phyloP scores from a whole-genome alignment of 2,113 vertebrate species.

The Callionymus lyra region DNA sequence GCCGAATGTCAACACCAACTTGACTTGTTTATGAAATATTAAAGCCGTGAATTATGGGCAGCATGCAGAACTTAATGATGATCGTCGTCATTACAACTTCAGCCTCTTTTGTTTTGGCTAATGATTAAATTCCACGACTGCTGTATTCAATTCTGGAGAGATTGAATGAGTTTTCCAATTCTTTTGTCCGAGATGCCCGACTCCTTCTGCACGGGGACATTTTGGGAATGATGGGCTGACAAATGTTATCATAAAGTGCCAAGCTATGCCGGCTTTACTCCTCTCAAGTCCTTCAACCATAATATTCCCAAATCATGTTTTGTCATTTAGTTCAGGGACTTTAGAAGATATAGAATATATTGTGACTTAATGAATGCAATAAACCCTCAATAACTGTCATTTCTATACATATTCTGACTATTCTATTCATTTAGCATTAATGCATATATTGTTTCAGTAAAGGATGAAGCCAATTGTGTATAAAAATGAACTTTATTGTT shows the following conservation, averaged over 20 bases:
- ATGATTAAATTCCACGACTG: constrained; percentile 63
- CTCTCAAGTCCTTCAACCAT: constrained; percentile 32
- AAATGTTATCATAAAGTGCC: constrained; percentile 54
- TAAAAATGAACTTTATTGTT: too few relatives aligned
- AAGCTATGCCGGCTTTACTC: constrained; percentile 46
- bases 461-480: too few relatives aligned
- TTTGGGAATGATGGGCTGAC: constrained; percentile 38
- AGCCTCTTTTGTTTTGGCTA: constrained; percentile 62
- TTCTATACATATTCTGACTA: too few relatives aligned
- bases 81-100: constrained; percentile 66
- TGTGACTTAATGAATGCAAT: too few relatives aligned
- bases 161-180: constrained; percentile 47
- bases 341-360: too few relatives aligned
- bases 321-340: constrained; percentile 26
- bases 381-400: too few relatives aligned
- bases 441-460: too few relatives aligned
- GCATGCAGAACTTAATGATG: constrained; percentile 65
- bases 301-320: constrained; percentile 31
- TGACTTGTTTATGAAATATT: constrained; percentile 71
- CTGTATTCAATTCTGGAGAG: constrained; percentile 60
- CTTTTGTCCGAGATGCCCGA: constrained; percentile 53
- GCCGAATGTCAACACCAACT: constrained; percentile 68
- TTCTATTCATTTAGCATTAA: too few relatives aligned
- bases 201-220: constrained; percentile 32
- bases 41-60: constrained; percentile 62